Conservation (phyloP, 2,888 invertebrate genomes). For the Atethmia centrago region DNA sequence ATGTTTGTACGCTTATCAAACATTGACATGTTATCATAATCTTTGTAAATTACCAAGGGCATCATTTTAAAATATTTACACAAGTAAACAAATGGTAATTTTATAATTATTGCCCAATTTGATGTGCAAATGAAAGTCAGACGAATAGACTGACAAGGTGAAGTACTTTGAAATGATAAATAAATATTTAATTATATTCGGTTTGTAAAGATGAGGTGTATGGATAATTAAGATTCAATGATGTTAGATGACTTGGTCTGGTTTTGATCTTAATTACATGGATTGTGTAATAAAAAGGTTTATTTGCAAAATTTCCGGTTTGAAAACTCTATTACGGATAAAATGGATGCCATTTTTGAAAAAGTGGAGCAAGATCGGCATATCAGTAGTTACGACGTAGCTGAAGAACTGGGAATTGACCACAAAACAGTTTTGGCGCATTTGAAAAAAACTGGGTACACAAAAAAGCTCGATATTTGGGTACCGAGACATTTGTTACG, state of each 20-base stretch:
- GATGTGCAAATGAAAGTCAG: constrained; percentile 24
- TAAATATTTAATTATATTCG: constrained; percentile 14
- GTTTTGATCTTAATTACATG: constrained; percentile 31
- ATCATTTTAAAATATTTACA: not conserved
- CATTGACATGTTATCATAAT: not conserved
- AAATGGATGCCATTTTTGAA: too few relatives aligned
- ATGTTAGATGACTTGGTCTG: constrained; percentile 12
- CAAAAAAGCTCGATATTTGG: too few relatives aligned
- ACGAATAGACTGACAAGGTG: not conserved
- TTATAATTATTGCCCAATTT: constrained; percentile 21
- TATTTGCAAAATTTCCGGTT: constrained; percentile 20
- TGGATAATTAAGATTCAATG: constrained; percentile 26
- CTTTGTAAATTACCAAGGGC: constrained; percentile 21
- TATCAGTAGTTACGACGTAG: too few relatives aligned
- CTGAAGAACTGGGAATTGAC: too few relatives aligned
- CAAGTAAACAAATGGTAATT: not conserved
- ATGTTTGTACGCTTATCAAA: not conserved
- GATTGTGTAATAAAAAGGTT: constrained; percentile 2
- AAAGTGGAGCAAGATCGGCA: too few relatives aligned
- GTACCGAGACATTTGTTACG: too few relatives aligned
- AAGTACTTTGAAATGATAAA: constrained; percentile 1
- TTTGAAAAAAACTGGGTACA: too few relatives aligned
- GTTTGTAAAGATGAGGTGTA: constrained; percentile 7
- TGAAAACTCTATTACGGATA: too few relatives aligned
- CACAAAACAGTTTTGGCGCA: too few relatives aligned